Percentiles rank a stretch among this genome's conserved stretches.
phyloP scores from a whole-genome alignment of 2,888 invertebrate species.

The Drosophila mimetica region DNA sequence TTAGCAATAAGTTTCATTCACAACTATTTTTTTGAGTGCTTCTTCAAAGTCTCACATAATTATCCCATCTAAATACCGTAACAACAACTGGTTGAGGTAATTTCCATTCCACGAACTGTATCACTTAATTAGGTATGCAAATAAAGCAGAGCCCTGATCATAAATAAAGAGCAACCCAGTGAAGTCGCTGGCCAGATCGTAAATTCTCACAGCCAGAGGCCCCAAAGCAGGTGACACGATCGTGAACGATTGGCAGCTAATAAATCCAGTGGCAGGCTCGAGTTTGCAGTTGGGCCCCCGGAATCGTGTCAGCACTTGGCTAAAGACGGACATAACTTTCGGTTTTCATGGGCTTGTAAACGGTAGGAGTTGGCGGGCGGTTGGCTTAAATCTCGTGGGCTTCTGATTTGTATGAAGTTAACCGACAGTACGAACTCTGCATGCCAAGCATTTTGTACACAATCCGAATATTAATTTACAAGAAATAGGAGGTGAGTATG shows the following conservation, averaged over 20 bases:
- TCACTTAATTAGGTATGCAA: conserved; percentile 75
- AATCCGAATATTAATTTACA: conserved; percentile 47
- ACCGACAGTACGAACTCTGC: conserved; percentile 56
- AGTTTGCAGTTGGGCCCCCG: conserved; percentile 44
- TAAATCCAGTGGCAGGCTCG: conserved; percentile 62
- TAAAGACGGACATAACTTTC: conserved; percentile 68
- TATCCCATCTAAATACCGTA: conserved; percentile 43
- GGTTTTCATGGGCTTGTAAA: conserved; percentile 71
- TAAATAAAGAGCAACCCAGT: conserved; percentile 58
- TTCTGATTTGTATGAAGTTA: conserved; percentile 49
- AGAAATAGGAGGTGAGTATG: conserved; percentile 15
- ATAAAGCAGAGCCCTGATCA: conserved; percentile 63
- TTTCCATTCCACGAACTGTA: conserved; percentile 45
- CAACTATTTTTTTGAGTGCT: conserved; percentile 7
- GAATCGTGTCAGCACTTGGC: conserved; percentile 59
- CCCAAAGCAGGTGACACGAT: conserved; percentile 45
- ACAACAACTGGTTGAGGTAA: conserved; percentile 30
- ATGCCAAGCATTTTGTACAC: conserved; percentile 59
- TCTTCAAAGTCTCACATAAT: conserved; percentile 27
- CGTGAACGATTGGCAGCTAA: conserved; percentile 51
- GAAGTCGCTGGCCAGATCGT: conserved; percentile 52
- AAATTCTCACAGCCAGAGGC: conserved; percentile 55
- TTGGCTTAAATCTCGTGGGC: conserved; percentile 6
- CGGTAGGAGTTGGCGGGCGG: conserved; percentile 32
- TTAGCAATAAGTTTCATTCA: too few relatives aligned